These are phyloP conservation scores for Montipora cactus DNA, from an alignment of 64 coral and sea anemone genomes.

Conservation along the genomic window DNA sequence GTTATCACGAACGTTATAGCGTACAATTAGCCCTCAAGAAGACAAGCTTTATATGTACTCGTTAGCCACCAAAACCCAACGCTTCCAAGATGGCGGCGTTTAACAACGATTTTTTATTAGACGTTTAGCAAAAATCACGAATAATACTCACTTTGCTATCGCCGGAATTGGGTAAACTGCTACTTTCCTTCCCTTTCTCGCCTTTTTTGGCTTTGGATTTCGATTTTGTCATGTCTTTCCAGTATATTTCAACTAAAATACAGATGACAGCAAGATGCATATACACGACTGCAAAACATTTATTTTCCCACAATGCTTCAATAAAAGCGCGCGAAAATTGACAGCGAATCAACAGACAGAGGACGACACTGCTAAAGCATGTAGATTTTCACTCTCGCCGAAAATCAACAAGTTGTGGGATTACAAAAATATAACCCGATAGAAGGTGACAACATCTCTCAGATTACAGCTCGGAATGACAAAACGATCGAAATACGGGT, in stretches of 20 bases:
- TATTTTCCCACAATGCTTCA: constrained; percentile 52
- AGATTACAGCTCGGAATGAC: constrained; percentile 26
- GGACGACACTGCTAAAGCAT: background rate
- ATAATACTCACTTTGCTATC: constrained; percentile 72
- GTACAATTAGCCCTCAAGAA: background rate
- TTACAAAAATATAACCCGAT: constrained; percentile 43
- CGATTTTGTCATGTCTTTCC: constrained; percentile 80
- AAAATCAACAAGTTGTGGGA: constrained; percentile 10
- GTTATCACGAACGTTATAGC: constrained; percentile 28
- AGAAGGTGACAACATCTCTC: constrained; percentile 11
- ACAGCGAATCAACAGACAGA: constrained; percentile 48
- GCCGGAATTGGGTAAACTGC: constrained; percentile 3
- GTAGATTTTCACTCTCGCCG: constrained; percentile 42
- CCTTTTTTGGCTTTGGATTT: constrained; percentile 92
- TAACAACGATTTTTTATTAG: background rate
- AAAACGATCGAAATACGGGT: background rate
- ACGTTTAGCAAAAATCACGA: constrained; percentile 20
- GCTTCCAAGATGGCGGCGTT: constrained; percentile 84
- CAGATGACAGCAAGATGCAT: background rate
- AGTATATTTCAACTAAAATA: constrained; percentile 18
- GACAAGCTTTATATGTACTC: background rate
- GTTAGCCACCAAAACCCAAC: background rate
- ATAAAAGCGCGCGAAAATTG: constrained; percentile 53
- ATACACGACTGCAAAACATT: constrained; percentile 13
- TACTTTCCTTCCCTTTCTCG: constrained; percentile 82